Conservation (phyloP, 1,140 invertebrate species). For the Dreissena polymorpha region DNA sequence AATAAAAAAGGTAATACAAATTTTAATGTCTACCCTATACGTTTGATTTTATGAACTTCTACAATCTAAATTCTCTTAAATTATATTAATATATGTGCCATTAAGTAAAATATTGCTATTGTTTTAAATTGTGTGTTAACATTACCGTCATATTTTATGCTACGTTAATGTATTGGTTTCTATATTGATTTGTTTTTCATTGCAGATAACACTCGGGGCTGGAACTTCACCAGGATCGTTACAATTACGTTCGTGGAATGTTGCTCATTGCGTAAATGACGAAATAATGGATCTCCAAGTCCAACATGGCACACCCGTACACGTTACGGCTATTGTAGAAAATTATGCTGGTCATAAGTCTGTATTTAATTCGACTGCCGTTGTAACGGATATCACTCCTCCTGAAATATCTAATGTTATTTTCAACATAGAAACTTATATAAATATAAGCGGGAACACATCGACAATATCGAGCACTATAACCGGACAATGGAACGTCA, state of each 20-base stretch:
- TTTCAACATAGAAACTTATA: constrained; percentile 4
- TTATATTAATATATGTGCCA: not conserved
- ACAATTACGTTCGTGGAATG: constrained; percentile 32
- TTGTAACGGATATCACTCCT: constrained; percentile 46
- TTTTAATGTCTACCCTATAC: not conserved
- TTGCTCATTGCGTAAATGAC: constrained; percentile 19
- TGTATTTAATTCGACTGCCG: constrained; percentile 30
- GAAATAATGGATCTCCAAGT: constrained; percentile 16
- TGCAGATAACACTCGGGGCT: constrained; percentile 29
- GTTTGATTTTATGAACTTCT: not conserved
- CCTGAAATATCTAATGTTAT: constrained; percentile 16
- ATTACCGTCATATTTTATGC: constrained; percentile 24
- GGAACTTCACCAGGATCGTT: constrained; percentile 50
- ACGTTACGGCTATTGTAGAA: constrained; percentile 41
- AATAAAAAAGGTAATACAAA: not conserved
- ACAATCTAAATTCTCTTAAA: not conserved
- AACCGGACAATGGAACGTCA: constrained; percentile 26
- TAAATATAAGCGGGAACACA: not conserved
- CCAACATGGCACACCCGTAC: constrained; percentile 41
- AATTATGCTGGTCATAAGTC: constrained; percentile 47
- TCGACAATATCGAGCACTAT: not conserved
- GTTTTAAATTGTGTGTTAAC: not conserved
- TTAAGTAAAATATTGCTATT: not conserved
- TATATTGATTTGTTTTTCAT: not conserved
- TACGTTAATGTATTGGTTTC: not conserved